Base-by-base conservation (phyloP, 2,113 vertebrate species). In the Xenopus borealis region DNA sequence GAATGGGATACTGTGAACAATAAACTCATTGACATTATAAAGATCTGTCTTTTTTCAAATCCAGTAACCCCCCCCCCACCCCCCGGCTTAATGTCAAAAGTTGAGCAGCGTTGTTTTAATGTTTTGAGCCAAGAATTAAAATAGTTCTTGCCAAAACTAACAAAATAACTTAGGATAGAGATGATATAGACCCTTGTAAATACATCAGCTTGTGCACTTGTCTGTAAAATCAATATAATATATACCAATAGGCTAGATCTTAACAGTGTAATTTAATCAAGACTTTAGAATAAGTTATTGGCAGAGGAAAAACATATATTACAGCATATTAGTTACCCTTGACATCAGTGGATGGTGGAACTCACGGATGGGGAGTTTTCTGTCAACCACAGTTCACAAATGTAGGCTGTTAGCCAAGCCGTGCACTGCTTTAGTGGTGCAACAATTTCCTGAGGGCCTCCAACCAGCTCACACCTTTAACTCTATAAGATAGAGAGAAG, bases 341-440 rank as follows among this genome's bases (percentile, higher is more conserved):
- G 82, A 81, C 90, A 97, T 91, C 81, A 93, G 2, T 1, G 92
- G 92, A 79, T 96, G 94, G 89, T 96, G 95, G 67, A 95, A 89
- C 64, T 87, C 81, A 0, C 94, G 94, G 81, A 92, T 0, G 0
- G 91, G 92, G 65, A 94, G 90, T 72, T 86, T 2, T 10, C 69
- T 0, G 62, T 66, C 85, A 73, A 83, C 0, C 11, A 50, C 0
- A 93, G 94, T 80, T 94, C 76, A 0, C 79, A 85, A 91, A 96
- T 95, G 80, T 96, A 96, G 87, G 94, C 89, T 12, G 70, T 77
- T 70, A 96, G 92, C 94, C 94, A 97, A 86, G 90, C 88, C 0
- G 57, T 16, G 58, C 94, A 91, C 83, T 91, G 85, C 85, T 68
- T 74, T 86, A 96, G 87, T 0, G 94, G 91, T 82, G 88, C 86